Base-by-base conservation (phyloP, 2,888 invertebrate species). In the Pycnomerus fuliginosus region DNA sequence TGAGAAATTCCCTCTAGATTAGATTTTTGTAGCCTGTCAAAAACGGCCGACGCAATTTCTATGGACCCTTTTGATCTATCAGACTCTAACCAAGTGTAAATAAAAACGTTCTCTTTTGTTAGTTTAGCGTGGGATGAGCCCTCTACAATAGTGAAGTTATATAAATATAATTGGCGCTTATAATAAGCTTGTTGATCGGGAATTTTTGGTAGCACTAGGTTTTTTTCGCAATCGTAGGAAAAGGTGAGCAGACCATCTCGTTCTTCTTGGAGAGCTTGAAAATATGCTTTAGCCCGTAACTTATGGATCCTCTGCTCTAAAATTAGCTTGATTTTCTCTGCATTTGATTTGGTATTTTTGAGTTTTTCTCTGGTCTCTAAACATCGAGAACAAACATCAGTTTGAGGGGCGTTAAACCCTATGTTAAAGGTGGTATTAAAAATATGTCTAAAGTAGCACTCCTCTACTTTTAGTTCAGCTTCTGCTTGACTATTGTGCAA, bases 81-180 rank as follows among this genome's bases (percentile, higher is more conserved):
- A 20, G 4, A 5, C 8, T 20, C 20, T 4, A 20, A 8, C 8
- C 8, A 20, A 4, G 20, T 20, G 8, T 20, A 8, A 4, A 20
- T 20, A 5, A 20, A 20, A 20, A 20, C 20, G 8, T 20, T 20
- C 8, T 20, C 20, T 20, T 20, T 20, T 4, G 20, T 20, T 4
- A 20, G 20, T 8, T 20, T 20, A 8, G 5, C 4, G 4, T 20
- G 4, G 20, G 20, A 20, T 4, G 20, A 20, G 4, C 20, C 20
- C 4, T 5, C 20, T 20, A 8, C 8, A 20, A 8, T 5, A 8
- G 4, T 8, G 5, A 5, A 8, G 4, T 69, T 69, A 38, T 64
- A 67, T 4, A 50, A 32, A 42, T 67, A 66, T n/a, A 68, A 31
- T 42, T 68, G 20, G 5, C 20, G 4, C 8, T 20, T 20, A 8